phyloP scores from a whole-genome alignment of 2,113 vertebrate species.

The Probosciger aterrimus region DNA sequence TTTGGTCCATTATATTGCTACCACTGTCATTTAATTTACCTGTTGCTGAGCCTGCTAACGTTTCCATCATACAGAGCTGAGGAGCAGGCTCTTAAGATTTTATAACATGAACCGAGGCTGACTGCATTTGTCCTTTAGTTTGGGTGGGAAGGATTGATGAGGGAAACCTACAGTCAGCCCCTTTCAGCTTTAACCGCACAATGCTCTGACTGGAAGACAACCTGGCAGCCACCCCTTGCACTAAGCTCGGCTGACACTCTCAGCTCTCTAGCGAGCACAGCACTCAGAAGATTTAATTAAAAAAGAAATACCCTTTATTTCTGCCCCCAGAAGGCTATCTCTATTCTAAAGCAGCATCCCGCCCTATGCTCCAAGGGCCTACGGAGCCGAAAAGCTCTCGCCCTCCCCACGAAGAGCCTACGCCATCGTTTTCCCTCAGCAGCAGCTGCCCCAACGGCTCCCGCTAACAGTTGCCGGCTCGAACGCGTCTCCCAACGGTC shows the following conservation, averaged over 20 bases:
- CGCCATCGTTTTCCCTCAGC: background rate
- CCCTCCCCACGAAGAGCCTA: background rate
- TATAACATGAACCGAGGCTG: background rate
- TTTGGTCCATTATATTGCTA: background rate
- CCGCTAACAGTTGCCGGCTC: background rate
- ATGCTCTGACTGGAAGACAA: background rate
- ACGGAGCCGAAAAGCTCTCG: background rate
- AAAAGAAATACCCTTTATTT: background rate
- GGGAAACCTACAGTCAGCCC: background rate
- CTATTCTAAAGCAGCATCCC: background rate
- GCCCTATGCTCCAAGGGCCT: background rate
- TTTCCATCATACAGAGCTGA: background rate
- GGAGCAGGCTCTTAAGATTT: background rate
- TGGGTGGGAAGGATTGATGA: no score
- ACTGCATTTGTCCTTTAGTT: background rate
- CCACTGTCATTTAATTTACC: background rate
- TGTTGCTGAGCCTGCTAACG: background rate
- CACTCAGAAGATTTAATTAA: background rate
- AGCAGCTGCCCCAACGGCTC: background rate
- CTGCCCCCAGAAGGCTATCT: background rate
- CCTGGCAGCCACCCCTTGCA: no score
- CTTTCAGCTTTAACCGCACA: background rate
- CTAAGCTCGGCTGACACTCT: background rate
- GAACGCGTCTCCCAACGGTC: background rate
- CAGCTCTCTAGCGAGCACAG: background rate